Percentiles rank a stretch among this genome's conserved stretches.
These are phyloP conservation scores for Caenorhabditis sp. DNA, from an alignment of 2,888 invertebrate genomes.

Conservation along the genomic window DNA sequence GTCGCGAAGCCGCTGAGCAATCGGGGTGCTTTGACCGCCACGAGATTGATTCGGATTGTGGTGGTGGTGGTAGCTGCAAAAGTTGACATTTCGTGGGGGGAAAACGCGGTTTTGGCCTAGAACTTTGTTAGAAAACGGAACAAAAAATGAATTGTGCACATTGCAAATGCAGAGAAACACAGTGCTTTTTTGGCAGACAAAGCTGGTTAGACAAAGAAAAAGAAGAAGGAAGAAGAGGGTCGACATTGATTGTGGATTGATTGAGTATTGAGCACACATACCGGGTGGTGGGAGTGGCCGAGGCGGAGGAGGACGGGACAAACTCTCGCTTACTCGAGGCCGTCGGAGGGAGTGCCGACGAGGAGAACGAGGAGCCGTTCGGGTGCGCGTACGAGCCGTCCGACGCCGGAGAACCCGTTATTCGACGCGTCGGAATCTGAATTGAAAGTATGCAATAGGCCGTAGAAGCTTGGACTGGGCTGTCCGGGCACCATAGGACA, in stretches of 20 bases:
- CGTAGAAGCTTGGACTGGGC: too few relatives aligned
- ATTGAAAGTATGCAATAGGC: background rate
- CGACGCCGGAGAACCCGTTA: constrained; percentile 30
- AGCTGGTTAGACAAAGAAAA: too few relatives aligned
- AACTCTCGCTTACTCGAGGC: constrained; percentile 34
- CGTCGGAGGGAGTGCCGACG: background rate
- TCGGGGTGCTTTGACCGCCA: constrained; percentile 25
- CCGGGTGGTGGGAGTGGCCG: constrained; percentile 13
- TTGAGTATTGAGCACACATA: constrained; percentile 6
- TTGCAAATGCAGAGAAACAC: too few relatives aligned
- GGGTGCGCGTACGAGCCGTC: background rate
- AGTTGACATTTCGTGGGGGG: background rate
- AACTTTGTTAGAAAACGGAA: background rate
- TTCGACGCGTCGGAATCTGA: constrained; percentile 51
- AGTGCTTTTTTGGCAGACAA: too few relatives aligned
- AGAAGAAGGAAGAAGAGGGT: too few relatives aligned
- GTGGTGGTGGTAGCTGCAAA: constrained; percentile 32
- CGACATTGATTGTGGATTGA: too few relatives aligned
- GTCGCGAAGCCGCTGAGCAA: constrained; percentile 50
- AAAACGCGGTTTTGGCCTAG: background rate
- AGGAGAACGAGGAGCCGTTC: background rate
- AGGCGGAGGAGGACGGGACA: background rate
- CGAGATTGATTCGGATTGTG: constrained; percentile 47
- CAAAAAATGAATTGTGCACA: too few relatives aligned
- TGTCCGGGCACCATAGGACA: too few relatives aligned